Base-by-base conservation (phyloP, 2,797 vertebrate species). In the Silurus aristotelis region DNA sequence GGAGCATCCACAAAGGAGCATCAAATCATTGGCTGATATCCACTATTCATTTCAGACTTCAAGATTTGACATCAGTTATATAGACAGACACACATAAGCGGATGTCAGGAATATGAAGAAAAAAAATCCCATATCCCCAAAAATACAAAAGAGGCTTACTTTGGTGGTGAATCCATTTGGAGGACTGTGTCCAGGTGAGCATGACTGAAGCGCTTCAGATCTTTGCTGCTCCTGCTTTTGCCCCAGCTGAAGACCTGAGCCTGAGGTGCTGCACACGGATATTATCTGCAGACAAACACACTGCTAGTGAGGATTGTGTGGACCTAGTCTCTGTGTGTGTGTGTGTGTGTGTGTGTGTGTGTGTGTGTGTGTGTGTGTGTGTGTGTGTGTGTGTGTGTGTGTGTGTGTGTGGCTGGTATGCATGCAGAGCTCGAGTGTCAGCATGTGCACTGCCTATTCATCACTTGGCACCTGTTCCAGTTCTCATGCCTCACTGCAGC, bases 381-480 rank as follows among this genome's bases (percentile, higher is more conserved):
- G 52, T 31, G 17, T 31, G 15, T 76, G n/a, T 56, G 72, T 75
- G 52, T 56, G 22, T 55, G 70, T 48, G 43, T 22, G 6, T 71
- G 71, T 55, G 48, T 63, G 14, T 58, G 56, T 56, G 55, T 15
- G 55, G 14, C 19, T 78, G 55, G 2, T 55, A 20, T 55, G 27
- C 27, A 38, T 75, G 68, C 60, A 73, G 1, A 43, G 20, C 60
- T 46, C 27, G 73, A 80, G 38, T 67, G 25, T 13, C 75, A 68
- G 60, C 13, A 72, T 46, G 83, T 52, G 81, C 86, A 90, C 90
- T 83, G 87, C n/a, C 82, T 84, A 63, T 85, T 88, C 68, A 61
- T 90, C 90, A 87, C 88, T 92, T 90, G 81, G 82, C 87, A 89
- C 88, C 90, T 91, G 89, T 85, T 89, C 82, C 81, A 85, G 86